Percentiles rank a stretch among this genome's conserved stretches.
Evolutionary conservation across 2,888 invertebrate genomes (phyloP).

Genomic region (Acanthopleura granulata): DNA sequence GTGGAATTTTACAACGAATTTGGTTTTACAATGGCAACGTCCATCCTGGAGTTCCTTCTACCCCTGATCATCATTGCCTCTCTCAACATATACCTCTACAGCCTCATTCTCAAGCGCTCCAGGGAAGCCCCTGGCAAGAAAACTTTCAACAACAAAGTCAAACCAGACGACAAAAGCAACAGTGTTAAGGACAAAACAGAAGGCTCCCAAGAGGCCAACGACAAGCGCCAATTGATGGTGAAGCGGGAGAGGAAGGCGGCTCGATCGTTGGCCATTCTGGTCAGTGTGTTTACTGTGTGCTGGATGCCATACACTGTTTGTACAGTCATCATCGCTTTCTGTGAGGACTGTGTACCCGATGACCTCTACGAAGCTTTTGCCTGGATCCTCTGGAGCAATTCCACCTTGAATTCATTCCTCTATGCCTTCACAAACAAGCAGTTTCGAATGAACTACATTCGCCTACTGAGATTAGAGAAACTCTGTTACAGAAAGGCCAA

Average conservation of each 20-base stretch:
- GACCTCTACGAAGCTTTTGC: conserved; percentile 92
- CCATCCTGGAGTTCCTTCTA: conserved; percentile 44
- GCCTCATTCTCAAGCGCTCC: not conserved
- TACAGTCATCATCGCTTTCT: conserved; percentile 41
- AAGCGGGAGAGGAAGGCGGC: conserved; percentile 37
- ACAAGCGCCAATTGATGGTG: too few relatives aligned
- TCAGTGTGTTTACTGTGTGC: conserved; percentile 39
- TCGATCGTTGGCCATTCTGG: conserved; percentile 41
- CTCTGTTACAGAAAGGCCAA: not conserved
- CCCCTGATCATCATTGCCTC: conserved; percentile 37
- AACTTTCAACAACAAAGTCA: not conserved
- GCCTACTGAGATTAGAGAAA: not conserved
- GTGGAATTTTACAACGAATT: conserved; percentile 44
- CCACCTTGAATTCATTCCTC: conserved; percentile 52
- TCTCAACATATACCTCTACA: conserved; percentile 31
- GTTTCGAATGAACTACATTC: conserved; percentile 31
- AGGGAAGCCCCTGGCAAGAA: not conserved
- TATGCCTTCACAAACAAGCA: conserved; percentile 48
- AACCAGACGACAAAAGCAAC: not conserved
- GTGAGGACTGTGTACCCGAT: conserved; percentile 85
- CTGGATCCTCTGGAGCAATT: conserved; percentile 51
- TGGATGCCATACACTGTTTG: conserved; percentile 50
- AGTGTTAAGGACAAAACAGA: not conserved
- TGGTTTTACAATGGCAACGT: conserved; percentile 39
- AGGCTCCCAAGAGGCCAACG: too few relatives aligned